Base-by-base conservation (phyloP, 2,797 vertebrate species). In the Cheirogaleus major region DNA sequence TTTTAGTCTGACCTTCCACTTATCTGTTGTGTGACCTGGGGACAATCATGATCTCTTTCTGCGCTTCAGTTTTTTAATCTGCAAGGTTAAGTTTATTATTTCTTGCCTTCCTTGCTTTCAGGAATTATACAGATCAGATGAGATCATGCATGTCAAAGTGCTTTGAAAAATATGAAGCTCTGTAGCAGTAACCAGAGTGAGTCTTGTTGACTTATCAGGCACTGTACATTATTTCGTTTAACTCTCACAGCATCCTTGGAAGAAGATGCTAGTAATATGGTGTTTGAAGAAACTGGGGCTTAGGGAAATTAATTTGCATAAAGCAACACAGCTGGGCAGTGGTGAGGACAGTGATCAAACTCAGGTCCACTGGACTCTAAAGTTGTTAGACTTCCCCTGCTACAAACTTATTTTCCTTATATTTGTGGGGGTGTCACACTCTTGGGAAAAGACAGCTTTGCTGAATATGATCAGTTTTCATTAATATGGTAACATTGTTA, bases 241-340 rank as follows among this genome's bases (percentile, higher is more conserved):
- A 72, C 85, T 88, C 57, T 87, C 43, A 90, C 32, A 85, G 0
- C 1, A 11, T 97, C 23, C 45, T 81, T 84, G 73, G 93, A 95
- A 72, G 41, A 87, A 43, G 67, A 83, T 59, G 50, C 67, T 63
- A 45, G 65, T 79, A 67, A 76, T 76, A 45, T 50, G 48, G 57
- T 45, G 59, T 69, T 82, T 92, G 89, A 80, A 50, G 79, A 94
- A 96, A 89, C 27, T 35, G 27, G 35, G 69, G 32, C 84, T 95
- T 97, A 94, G 65, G 87, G 41, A 92, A 70, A 89, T 79, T 75
- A 85, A 90, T 89, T 89, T 97, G 73, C 22, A 35, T 86, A 83
- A 91, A 93, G 92, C 73, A 30, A 15, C 10, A 43, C 38, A 91
- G 57, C 78, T 96, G 50, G 43, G 23, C 85, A 55, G 12, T 43